Evolutionary conservation across 2,888 invertebrate species (phyloP), one percentile per base, ranked within the genome.

Genomic region (Diachrysia chrysitis): DNA sequence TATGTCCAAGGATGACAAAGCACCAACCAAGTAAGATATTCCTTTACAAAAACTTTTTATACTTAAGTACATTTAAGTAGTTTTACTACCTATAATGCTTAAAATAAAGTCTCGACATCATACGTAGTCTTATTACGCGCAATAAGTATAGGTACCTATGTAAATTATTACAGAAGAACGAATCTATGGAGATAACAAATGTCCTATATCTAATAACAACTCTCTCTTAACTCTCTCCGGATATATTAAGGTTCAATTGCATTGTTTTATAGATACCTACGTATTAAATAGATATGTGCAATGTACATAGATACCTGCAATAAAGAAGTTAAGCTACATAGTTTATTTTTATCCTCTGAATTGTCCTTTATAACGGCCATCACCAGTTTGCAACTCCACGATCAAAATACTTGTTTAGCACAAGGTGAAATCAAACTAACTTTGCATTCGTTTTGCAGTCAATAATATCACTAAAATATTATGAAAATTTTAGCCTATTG

Each of bases 1-100:
- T 56, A 96, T 96, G 83, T 97, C 97, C 35, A 95, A 95, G 71
- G 95, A 92, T 60, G 98, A 98, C 88, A 96, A 97, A 87, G 98
- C 98, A 12, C 96, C 97, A 66, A 88, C 96, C 83, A 97, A 97
- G 98, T 98, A 96, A 96, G 97, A 91, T 66, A 62, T 51, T 70
- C 63, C 65, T 25, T 59, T 60, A 1, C 17, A 48, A 3, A 48
- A 19, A 16, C 14, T 14, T n/a, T 17, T 48, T 9, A 37, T 4
- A 37, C 14, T 10, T 29, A 29, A 4, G 4, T 29, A 25, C 5
- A 25, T 25, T 25, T 25, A 29, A 1, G 29, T 29, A 29, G 29
- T 4, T n/a, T 46, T 4, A 4, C 46, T 46, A n/a, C n/a, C 10
- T 6, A n/a, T 46, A 7, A 17, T 14, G 3, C 42, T n/a, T 42